Evolutionary conservation across 2,888 invertebrate species (phyloP), one percentile per base, ranked within the genome.

Genomic region (Eupithecia subfuscata): DNA sequence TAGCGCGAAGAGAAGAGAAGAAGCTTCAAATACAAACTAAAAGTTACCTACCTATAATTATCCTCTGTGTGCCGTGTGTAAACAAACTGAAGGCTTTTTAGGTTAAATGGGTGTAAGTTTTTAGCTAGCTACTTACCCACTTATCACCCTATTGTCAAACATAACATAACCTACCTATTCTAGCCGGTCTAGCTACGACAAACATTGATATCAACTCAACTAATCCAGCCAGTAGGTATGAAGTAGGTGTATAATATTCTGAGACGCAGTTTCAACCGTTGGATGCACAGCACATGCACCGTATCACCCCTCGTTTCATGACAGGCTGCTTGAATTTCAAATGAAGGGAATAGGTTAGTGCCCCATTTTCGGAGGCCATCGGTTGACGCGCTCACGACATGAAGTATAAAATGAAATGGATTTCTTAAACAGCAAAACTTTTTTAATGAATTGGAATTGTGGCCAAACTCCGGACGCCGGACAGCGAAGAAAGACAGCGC

Each of bases 311-410:
- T 64, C 78, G 78, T 80, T 81, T 79, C 83, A 79, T 82, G 79
- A 81, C 83, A 79, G 82, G 80, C 82, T 81, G 82, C 86, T 87
- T 87, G 85, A 87, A 89, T 88, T 88, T 86, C 85, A 89, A 89
- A 87, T 85, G 80, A 87, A 86, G 84, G 88, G 86, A 87, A 86
- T 87, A 87, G 89, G 88, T 90, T 85, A 87, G 79, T 84, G 89
- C 77, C 86, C 89, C 77, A 89, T 83, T 83, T 90, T 79, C 77
- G 82, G 84, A 90, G 87, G 88, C 82, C 84, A 84, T 79, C 80
- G 82, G 77, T 78, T 80, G 81, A 82, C 81, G 80, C 83, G 79
- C 71, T 82, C 84, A 84, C 83, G 84, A 85, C 76, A 73, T 67
- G 12, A 60, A 60, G 11, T 56, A 56, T 22, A 9, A n/a, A 56